These are phyloP conservation scores for Heterohyrax brucei DNA, from an alignment of 2,797 vertebrate genomes.

Conservation along the genomic window DNA sequence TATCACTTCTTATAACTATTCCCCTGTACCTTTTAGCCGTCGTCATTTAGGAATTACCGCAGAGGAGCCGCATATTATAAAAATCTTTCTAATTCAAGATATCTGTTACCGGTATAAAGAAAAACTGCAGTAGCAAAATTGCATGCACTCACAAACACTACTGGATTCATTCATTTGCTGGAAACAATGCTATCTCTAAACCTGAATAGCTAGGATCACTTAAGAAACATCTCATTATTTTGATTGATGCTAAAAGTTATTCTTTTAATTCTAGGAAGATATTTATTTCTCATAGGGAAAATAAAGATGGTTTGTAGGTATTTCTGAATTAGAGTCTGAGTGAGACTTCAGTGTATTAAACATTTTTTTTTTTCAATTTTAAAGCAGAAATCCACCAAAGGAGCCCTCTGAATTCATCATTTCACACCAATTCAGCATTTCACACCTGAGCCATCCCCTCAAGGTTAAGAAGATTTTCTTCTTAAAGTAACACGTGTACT, in stretches of 20 bases:
- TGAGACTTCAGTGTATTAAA: constrained; percentile 59
- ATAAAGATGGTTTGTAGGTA: background rate
- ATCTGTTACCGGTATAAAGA: background rate
- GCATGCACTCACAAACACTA: background rate
- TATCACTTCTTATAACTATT: background rate
- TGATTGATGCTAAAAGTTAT: background rate
- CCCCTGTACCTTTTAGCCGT: background rate
- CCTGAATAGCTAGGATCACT: background rate
- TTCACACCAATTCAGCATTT: constrained; percentile 67
- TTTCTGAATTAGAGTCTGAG: constrained; percentile 59
- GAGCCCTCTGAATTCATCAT: constrained; percentile 29
- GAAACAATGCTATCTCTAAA: background rate
- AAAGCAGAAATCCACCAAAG: constrained; percentile 65
- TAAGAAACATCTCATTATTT: background rate
- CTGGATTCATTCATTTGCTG: background rate
- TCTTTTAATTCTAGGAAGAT: constrained; percentile 42
- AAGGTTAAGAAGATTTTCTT: constrained; percentile 82
- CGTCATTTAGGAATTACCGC: background rate
- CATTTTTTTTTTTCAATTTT: constrained; percentile 58
- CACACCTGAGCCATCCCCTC: constrained; percentile 65
- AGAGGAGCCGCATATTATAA: background rate
- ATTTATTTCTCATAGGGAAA: constrained; percentile 62
- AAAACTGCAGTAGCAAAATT: constrained; percentile 25
- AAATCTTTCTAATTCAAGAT: background rate
- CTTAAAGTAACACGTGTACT: constrained; percentile 68